Conservation (phyloP, 2,888 invertebrate genomes). For the Hypena proboscidalis region DNA sequence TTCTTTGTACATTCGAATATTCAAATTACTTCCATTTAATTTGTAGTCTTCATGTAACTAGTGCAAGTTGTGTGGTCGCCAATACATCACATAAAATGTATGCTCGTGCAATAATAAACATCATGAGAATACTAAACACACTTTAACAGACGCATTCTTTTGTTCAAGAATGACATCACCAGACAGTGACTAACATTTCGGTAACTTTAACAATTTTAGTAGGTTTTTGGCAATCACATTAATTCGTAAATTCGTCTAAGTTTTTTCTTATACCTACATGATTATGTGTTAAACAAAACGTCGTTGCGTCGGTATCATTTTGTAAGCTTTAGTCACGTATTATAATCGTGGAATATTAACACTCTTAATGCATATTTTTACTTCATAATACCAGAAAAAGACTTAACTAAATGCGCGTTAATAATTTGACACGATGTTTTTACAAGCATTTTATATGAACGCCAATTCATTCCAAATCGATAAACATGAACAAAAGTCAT, state of each 20-base stretch:
- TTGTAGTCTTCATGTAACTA: no score
- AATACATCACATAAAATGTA: not conserved
- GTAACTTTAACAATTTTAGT: not conserved
- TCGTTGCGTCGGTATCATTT: conserved; percentile 35
- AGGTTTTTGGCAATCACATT: not conserved
- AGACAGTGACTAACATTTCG: not conserved
- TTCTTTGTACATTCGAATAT: no score
- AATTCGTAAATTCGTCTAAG: not conserved
- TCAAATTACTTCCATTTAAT: no score
- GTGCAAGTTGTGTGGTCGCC: not conserved
- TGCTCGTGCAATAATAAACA: no score
- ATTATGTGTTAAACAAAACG: conserved; percentile 26
- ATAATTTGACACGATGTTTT: conserved; percentile 39
- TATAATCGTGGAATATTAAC: conserved; percentile 37
- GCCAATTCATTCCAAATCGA: conserved; percentile 44
- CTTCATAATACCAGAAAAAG: conserved; percentile 32
- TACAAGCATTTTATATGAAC: conserved; percentile 34
- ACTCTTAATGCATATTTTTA: conserved; percentile 36
- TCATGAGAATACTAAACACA: not conserved
- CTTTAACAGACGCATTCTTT: not conserved
- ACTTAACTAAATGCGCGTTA: conserved; percentile 21
- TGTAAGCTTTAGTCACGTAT: conserved; percentile 39
- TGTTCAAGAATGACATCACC: conserved; percentile 4
- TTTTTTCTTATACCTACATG: conserved; percentile 8
- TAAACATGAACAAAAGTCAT: conserved; percentile 48